These are phyloP conservation scores for Bufo gargarizans DNA, from an alignment of 2,113 vertebrate species.

Conservation along the genomic window DNA sequence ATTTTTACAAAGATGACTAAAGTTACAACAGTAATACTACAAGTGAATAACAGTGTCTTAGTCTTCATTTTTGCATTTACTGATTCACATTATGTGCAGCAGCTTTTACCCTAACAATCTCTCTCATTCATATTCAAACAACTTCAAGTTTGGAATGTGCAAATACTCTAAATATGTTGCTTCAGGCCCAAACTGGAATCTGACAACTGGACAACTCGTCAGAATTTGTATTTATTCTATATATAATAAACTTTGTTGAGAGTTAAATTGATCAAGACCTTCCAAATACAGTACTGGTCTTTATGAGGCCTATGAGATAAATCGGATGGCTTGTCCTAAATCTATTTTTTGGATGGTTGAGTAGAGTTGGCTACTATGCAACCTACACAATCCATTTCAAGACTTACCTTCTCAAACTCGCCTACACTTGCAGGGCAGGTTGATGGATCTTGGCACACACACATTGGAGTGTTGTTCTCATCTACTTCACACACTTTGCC, in stretches of 20 bases:
- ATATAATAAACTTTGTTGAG: not conserved
- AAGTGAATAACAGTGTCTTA: not conserved
- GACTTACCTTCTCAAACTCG: conserved; percentile 91
- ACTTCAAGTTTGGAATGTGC: not conserved
- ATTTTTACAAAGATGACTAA: too few relatives aligned
- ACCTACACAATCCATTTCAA: not conserved
- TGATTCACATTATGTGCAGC: not conserved
- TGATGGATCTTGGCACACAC: conserved; percentile 95
- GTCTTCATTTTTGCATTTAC: not conserved
- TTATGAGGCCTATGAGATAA: not conserved
- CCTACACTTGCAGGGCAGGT: conserved; percentile 82
- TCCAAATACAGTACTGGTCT: not conserved
- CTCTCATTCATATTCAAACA: not conserved
- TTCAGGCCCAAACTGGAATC: not conserved
- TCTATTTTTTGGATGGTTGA: not conserved
- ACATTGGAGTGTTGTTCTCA: conserved; percentile 92
- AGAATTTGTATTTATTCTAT: too few relatives aligned
- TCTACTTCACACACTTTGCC: conserved; percentile 97
- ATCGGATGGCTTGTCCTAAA: not conserved
- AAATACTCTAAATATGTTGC: not conserved
- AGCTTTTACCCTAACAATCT: not conserved
- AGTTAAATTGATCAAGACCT: not conserved
- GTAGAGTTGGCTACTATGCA: not conserved
- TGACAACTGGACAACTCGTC: not conserved
- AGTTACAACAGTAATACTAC: not conserved